Evolutionary conservation across 2,113 vertebrate species (phyloP).

Genomic region (Xiphias gladius): DNA sequence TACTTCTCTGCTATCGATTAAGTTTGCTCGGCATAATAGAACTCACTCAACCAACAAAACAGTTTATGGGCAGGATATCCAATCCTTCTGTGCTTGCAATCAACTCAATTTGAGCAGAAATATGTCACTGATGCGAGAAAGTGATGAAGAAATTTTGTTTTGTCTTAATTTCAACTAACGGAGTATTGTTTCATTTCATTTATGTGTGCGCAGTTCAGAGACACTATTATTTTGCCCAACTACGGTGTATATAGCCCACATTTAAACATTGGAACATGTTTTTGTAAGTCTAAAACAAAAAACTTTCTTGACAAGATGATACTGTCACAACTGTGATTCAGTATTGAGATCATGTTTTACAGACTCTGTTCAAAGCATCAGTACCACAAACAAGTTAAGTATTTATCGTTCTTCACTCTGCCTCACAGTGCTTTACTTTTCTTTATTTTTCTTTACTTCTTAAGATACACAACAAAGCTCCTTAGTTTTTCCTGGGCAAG

Average conservation of each 20-base stretch:
- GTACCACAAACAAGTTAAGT: constrained; percentile 38
- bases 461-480: constrained; percentile 28
- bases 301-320: background rate
- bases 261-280: background rate
- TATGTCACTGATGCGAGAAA: background rate
- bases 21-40: constrained; percentile 35
- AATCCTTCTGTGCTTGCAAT: background rate
- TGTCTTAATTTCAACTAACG: background rate
- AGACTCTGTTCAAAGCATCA: background rate
- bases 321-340: constrained; percentile 1
- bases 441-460: constrained; percentile 31
- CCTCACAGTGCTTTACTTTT: constrained; percentile 37
- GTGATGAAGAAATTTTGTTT: background rate
- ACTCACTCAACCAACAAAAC: constrained; percentile 25
- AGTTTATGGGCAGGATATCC: background rate
- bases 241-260: background rate
- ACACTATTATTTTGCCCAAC: background rate
- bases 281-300: background rate
- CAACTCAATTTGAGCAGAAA: constrained; percentile 9
- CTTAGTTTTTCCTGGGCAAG: constrained; percentile 29
- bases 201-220: background rate
- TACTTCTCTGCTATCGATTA: constrained; percentile 25
- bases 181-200: background rate
- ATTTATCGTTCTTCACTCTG: constrained; percentile 58
- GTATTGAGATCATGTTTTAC: constrained; percentile 32